Evolutionary conservation across 2,797 vertebrate species (phyloP), one percentile per base, ranked within the genome.

Genomic region (Siniperca undulata): DNA sequence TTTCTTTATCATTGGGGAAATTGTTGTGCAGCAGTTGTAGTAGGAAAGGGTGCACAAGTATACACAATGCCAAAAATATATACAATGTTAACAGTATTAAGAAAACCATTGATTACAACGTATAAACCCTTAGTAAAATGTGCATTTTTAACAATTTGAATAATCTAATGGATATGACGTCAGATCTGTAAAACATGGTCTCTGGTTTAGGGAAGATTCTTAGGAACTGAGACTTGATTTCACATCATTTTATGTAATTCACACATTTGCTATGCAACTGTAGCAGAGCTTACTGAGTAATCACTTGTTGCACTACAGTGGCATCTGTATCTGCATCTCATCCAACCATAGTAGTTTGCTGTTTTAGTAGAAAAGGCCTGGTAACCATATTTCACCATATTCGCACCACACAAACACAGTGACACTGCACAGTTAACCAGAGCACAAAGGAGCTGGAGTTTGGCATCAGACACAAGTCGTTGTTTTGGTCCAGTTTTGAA

Each of bases 401-500:
- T 44, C 1, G 9, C 48, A 1, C 11, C 19, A 61, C 34, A n/a
- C 2, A 68, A 46, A 7, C 46, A 17, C 5, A 50, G 16, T 3
- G 17, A 27, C 14, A 14, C 34, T 72, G 30, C 20, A 7, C 11
- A 38, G 17, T 59, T n/a, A 40, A 36, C 34, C 20, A 59, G 24
- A 60, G 24, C 42, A 75, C 19, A 71, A 48, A 40, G 38, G 40
- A 83, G 52, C 62, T 73, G 27, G 38, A 74, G 70, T 72, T 48
- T 70, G 64, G 46, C 55, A 12, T 77, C n/a, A 36, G 61, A 66
- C 38, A 19, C 44, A 7, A 69, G 59, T 36, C 27, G 46, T 53
- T 71, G 73, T 77, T 84, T 71, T 73, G 74, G 27, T 70, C n/a
- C 42, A 38, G 13, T 67, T 85, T 60, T 71, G 1, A 82, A 74